These are phyloP conservation scores for Choristoneura fumiferana DNA, from an alignment of 1,140 invertebrate species.

Conservation along the genomic window DNA sequence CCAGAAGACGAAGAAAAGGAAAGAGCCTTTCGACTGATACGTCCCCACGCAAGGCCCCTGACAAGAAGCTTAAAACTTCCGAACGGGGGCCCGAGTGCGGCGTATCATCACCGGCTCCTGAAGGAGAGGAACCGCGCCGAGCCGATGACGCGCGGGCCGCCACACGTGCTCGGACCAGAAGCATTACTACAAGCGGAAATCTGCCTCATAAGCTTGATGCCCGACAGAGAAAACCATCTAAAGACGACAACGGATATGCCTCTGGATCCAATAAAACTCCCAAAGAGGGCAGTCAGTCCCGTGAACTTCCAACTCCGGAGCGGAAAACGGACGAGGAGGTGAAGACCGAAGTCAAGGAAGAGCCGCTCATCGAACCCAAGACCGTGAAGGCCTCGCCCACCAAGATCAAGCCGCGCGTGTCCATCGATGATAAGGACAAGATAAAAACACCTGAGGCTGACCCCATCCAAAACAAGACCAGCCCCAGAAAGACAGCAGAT, in stretches of 20 bases:
- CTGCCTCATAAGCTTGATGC: slow-evolving; percentile 79
- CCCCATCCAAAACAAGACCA: slow-evolving; percentile 31
- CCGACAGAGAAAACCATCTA: slow-evolving; percentile 81
- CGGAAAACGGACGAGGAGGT: slow-evolving; percentile 85
- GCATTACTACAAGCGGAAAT: slow-evolving; percentile 82
- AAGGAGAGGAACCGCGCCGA: slow-evolving; percentile 86
- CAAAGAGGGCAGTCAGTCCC: slow-evolving; percentile 79
- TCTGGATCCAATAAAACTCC: slow-evolving; percentile 60
- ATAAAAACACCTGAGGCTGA: slow-evolving; percentile 31
- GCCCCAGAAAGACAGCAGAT: slow-evolving; percentile 51
- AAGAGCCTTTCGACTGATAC: slow-evolving; percentile 63
- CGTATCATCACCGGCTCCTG: slow-evolving; percentile 85
- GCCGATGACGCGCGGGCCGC: slow-evolving; percentile 72
- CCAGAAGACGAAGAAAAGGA: slow-evolving; percentile 60
- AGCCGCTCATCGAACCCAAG: slow-evolving; percentile 35
- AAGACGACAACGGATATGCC: slow-evolving; percentile 56
- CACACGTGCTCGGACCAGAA: slow-evolving; percentile 82
- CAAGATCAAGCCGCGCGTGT: slow-evolving; percentile 30
- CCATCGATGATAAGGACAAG: slow-evolving; percentile 51
- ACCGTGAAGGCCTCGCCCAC: slow-evolving; percentile 28
- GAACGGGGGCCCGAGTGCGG: slow-evolving; percentile 87
- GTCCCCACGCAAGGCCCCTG: slow-evolving; percentile 83
- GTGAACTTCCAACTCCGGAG: slow-evolving; percentile 82
- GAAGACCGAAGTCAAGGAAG: slow-evolving; percentile 49
- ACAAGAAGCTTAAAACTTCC: slow-evolving; percentile 93